Evolutionary conservation across 2,888 invertebrate genomes (phyloP).

Genomic region (Phoenoteleia sp.): DNA sequence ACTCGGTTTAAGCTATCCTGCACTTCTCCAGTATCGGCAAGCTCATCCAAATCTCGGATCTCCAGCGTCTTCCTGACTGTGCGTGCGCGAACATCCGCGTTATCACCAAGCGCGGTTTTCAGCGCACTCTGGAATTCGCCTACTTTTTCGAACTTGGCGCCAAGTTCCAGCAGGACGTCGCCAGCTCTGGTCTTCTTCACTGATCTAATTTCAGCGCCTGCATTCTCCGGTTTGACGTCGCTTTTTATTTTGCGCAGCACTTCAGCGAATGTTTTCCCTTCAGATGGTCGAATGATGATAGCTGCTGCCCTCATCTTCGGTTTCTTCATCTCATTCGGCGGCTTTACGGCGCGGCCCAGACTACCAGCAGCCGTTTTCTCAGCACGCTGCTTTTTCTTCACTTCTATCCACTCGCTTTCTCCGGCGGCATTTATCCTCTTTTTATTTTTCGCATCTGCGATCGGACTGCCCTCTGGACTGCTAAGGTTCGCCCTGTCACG

Average conservation of each 20-base stretch:
- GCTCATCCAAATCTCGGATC: slow-evolving; percentile 10
- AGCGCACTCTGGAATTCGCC: neutral
- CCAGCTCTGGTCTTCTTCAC: slow-evolving; percentile 50
- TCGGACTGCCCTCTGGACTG: neutral
- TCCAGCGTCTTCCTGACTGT: neutral
- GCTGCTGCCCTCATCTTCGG: neutral
- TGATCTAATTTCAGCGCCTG: slow-evolving; percentile 3
- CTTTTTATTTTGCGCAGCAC: slow-evolving; percentile 31
- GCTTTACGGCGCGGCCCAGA: too few species aligned
- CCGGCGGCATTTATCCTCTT: neutral
- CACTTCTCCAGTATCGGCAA: neutral
- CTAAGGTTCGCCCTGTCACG: neutral
- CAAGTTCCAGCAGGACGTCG: slow-evolving; percentile 46
- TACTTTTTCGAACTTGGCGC: slow-evolving; percentile 8
- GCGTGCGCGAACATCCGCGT: neutral
- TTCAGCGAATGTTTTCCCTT: slow-evolving; percentile 49
- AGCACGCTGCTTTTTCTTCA: too few species aligned
- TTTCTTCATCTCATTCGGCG: neutral
- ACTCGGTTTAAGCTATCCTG: neutral
- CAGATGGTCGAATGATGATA: neutral
- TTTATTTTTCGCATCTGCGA: neutral
- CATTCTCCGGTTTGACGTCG: slow-evolving; percentile 28
- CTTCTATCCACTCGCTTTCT: neutral
- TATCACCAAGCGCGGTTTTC: neutral
- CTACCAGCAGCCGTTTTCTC: too few species aligned